Base-by-base conservation (phyloP, 2,113 vertebrate genomes). In the Fulica atra region DNA sequence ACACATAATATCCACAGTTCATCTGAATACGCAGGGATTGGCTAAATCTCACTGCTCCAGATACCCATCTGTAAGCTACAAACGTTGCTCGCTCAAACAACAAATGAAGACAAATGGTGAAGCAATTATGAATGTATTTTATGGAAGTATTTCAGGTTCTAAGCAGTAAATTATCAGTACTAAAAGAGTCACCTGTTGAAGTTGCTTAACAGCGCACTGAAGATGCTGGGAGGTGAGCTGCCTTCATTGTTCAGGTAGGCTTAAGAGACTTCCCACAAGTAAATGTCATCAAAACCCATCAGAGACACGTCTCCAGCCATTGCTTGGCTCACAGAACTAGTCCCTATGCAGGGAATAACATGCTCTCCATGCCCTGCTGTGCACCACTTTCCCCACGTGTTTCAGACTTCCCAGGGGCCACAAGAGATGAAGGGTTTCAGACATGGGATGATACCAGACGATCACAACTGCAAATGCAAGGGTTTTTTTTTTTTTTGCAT, bases 321-420 rank as follows among this genome's bases (percentile, higher is more conserved):
- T 11, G 13, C n/a, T 3, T 19, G 63, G 63, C 40, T 51, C 0
- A 1, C 40, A 57, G 35, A 79, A 63, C 17, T 28, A 23, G 35
- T 4, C 10, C 10, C 28, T 0, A 1, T 3, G 9, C 24, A 18
- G 9, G 46, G 11, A 51, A 51, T 23, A 18, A 24, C 50, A 51
- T 23, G 23, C 50, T 51, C 50, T 13, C 36, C 36, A 8, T 10
- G 21, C 31, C 51, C 59, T 28, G n/a, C 25, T 42, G 35, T 23
- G 60, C 26, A 66, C 19, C 24, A 20, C 7, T 69, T 61, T 70
- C 23, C 59, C 16, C 20, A 1, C 0, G 3, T 46, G 26, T 20
- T 88, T 15, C 42, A 28, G 46, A 24, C 54, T 76, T 65, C 53
- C 31, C 38, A 50, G 50, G 28, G 57, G 54, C 31, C 54, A 33